Evolutionary conservation across 2,113 vertebrate species (phyloP), one percentile per base, ranked within the genome.

Genomic region (Pimephales promelas): DNA sequence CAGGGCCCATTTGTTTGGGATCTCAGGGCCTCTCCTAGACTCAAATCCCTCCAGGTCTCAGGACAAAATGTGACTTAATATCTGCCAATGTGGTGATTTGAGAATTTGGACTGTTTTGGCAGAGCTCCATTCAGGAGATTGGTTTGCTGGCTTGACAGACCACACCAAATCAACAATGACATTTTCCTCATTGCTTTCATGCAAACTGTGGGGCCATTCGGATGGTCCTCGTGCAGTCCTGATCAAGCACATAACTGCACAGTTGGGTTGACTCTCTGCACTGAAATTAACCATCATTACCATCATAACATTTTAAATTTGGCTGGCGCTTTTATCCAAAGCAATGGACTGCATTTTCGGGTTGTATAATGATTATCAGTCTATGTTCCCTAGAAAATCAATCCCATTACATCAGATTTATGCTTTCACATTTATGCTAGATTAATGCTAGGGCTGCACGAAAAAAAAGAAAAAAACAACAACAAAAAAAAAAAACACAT

Each of bases 1-100:
- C 79, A 84, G 54, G 31, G 31, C 43, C 78, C 68, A 84, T 87
- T 87, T 88, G 87, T 78, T 78, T 24, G 49, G 45, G 66, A 85
- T 77, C 59, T 72, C 45, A 70, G 73, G 68, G 54, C 59, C 64
- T 75, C 24, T 47, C 18, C 61, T 45, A 59, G 26, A 66, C 54
- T 71, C 71, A 43, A 10, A 54, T 86, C 74, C 84, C 73, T 52
- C 34, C 74, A 62, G 88, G 71, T 85, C 73, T 45, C 24, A 47
- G 47, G 86, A 40, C 86, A 84, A 85, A 87, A 89, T 85, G 84
- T 70, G 73, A 85, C 73, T 83, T n/a, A n/a, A 79, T 86, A 72
- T 86, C 34, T 54, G 72, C 71, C 83, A 82, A 71, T 71, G 74
- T 80, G 83, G 45, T 47, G 78, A 61, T 74, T 75, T 82, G 26